These are phyloP conservation scores for Equus przewalskii DNA, from an alignment of 2,113 vertebrate genomes.

Conservation along the genomic window DNA sequence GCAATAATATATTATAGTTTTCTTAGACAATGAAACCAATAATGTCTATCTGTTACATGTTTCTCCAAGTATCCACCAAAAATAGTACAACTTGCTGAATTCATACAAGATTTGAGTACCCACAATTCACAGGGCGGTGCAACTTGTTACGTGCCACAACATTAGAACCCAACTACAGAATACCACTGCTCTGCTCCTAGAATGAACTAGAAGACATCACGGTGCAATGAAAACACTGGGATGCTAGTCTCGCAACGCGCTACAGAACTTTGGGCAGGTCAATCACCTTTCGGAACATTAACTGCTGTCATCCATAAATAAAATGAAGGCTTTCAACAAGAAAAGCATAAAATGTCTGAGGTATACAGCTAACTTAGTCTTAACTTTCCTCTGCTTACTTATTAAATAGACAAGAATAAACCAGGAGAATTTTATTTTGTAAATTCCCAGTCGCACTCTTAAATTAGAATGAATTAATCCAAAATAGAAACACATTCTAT, in stretches of 20 bases:
- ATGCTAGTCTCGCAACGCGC: not conserved
- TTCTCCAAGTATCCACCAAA: not conserved
- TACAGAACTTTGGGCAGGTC: not conserved
- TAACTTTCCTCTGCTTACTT: not conserved
- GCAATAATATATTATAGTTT: not conserved
- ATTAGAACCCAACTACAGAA: not conserved
- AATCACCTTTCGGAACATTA: not conserved
- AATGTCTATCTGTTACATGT: not conserved
- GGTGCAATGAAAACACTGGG: not conserved
- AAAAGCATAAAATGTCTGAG: not conserved
- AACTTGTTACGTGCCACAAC: not conserved
- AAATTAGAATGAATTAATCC: not conserved
- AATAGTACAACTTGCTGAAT: not conserved
- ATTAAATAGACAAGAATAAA: not conserved
- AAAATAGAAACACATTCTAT: conserved; percentile 16
- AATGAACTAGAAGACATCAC: not conserved
- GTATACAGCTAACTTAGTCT: not conserved
- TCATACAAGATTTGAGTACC: not conserved
- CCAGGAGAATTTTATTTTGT: not conserved
- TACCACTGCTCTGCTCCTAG: not conserved
- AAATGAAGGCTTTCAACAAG: not conserved
- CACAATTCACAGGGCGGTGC: not conserved
- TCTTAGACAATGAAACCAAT: not conserved
- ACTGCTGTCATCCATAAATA: not conserved
- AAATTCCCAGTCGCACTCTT: conserved; percentile 1